Base-by-base conservation (phyloP, 2,888 invertebrate genomes). In the Lasioglossum leucozonium region DNA sequence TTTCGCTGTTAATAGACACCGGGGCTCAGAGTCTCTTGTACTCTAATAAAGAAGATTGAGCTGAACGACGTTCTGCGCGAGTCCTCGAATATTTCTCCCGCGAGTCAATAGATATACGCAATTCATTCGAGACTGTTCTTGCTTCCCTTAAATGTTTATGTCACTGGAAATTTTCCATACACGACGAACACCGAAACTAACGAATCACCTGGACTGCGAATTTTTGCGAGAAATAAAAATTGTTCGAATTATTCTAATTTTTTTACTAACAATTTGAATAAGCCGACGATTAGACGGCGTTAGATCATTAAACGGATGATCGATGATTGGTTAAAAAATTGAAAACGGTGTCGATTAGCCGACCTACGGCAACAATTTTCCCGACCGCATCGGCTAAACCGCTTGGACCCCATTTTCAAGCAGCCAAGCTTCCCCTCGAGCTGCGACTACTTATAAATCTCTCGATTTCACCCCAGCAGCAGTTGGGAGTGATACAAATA, bases 1-100 rank as follows among this genome's bases (percentile, higher is more conserved):
- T 78, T 47, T 71, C 55, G 44, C 26, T 4, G 44, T 79, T 62
- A 44, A 72, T 62, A 44, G 58, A 10, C 44, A 51, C 72, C 72
- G 62, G 34, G 34, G 34, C 34, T 18, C 47, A 72, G 16, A 18
- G 37, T 13, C 73, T 47, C 73, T 69, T 22, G 44, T 4, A 30
- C 22, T 4, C 26, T 69, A 51, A 76, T 42, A 44, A 34, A 71
- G 26, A 42, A 40, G 65, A 42, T 13, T 55, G 6, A 72, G 34
- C 34, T 34, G 34, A 30, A 65, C 18, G 34, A 34, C 34, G 65
- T 34, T 65, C 8, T 2, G 34, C 18, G 6, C 8, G 65, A 34
- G 65, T 65, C 65, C 18, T 6, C 34, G 18, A 65, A 65, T 65
- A 8, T 34, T 30, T 65, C 34, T 65, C 34, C 4, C 8, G 0